A percentile compares a stretch with the other conserved stretches of the same genome.
Conservation (phyloP, 2,797 vertebrate species). For the Molossus alvarezi region DNA sequence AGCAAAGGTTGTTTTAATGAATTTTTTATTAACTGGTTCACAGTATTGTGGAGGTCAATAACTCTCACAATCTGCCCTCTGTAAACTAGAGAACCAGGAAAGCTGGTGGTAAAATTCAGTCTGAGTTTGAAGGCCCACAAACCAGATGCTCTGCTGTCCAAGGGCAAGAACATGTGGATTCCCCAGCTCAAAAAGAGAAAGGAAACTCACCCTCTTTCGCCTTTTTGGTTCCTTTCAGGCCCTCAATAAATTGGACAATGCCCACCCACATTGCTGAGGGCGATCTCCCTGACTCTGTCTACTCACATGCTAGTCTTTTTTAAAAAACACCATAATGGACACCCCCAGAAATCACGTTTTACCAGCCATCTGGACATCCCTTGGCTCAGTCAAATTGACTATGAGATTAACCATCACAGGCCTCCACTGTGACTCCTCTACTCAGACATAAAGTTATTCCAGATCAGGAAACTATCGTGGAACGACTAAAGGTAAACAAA, state of each 20-base stretch:
- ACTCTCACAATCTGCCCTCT: background rate
- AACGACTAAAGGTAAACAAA: background rate
- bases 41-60: background rate
- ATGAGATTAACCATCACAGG: background rate
- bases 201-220: background rate
- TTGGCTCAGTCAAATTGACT: background rate
- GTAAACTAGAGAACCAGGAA: background rate
- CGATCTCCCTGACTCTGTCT: background rate
- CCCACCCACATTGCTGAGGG: background rate
- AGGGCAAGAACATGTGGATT: background rate
- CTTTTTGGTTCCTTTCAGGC: background rate
- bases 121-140: background rate
- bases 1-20: too few species aligned
- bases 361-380: background rate
- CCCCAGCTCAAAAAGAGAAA: background rate
- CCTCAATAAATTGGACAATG: background rate
- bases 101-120: background rate
- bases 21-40: background rate
- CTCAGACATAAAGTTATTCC: background rate
- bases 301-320: background rate
- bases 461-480: background rate
- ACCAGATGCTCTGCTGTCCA: background rate
- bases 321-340: background rate
- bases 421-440: background rate
- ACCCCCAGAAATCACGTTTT: background rate